Evolutionary conservation across 2,888 invertebrate species (phyloP).

Genomic region (Mesochorus sp.): DNA sequence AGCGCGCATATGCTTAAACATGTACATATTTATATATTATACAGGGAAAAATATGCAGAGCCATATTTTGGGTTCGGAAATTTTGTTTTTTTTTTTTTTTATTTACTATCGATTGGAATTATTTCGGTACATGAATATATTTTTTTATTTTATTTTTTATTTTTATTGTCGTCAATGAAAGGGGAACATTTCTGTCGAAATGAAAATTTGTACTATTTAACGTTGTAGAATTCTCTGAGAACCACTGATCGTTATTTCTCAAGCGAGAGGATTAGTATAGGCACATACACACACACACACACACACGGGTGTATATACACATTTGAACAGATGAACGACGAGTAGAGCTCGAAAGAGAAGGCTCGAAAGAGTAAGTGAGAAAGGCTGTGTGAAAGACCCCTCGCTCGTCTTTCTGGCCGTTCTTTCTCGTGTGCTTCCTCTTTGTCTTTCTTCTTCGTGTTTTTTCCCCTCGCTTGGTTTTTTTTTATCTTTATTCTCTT

Average conservation of each 20-base stretch:
- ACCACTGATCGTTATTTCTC: conserved; percentile 62
- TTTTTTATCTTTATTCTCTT: conserved; percentile 11
- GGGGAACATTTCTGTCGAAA: background rate
- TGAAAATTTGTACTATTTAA: too few relatives aligned
- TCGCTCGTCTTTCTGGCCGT: conserved; percentile 61
- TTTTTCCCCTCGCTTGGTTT: too few relatives aligned
- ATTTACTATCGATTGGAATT: too few relatives aligned
- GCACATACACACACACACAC: conserved; percentile 1
- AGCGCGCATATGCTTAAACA: too few relatives aligned
- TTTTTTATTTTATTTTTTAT: too few relatives aligned
- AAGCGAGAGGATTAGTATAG: conserved; percentile 33
- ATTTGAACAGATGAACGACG: background rate
- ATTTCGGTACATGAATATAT: too few relatives aligned
- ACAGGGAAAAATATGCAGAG: too few relatives aligned
- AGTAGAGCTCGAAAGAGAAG: conserved; percentile 9
- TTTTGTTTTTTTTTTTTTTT: too few relatives aligned
- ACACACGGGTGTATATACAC: background rate
- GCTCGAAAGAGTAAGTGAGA: conserved; percentile 28
- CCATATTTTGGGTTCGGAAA: too few relatives aligned
- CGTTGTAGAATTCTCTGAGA: conserved; percentile 49
- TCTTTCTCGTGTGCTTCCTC: conserved; percentile 21
- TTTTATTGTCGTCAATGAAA: too few relatives aligned
- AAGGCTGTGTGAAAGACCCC: conserved; percentile 57
- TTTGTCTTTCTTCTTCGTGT: conserved; percentile 3
- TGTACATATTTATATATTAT: too few relatives aligned